phyloP scores from a whole-genome alignment of 2,888 invertebrate species.

The Drosophila phalerata region DNA sequence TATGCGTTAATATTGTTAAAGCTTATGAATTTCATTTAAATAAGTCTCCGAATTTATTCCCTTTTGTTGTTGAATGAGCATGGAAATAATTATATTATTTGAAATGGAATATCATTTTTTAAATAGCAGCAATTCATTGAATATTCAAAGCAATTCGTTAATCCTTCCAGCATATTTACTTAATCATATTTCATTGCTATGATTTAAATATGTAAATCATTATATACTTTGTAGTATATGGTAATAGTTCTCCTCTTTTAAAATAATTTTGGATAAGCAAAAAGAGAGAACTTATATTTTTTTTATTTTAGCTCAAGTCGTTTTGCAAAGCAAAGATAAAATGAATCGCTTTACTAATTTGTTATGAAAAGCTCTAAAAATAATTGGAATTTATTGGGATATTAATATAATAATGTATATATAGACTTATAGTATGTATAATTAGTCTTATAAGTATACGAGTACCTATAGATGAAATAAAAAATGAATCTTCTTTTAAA shows the following conservation, averaged over 20 bases:
- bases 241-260: not conserved
- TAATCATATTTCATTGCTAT: slow-evolving; percentile 7
- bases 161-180: slow-evolving; percentile 14
- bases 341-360: no score
- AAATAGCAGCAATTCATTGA: slow-evolving; percentile 19
- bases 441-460: no score
- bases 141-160: slow-evolving; percentile 21
- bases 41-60: slow-evolving; percentile 5
- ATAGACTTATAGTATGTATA: no score
- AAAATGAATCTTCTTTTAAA: no score
- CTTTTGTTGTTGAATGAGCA: slow-evolving; percentile 3
- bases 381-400: no score
- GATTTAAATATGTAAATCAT: slow-evolving; percentile 9
- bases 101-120: not conserved
- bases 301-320: no score
- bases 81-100: not conserved
- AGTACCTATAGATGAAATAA: no score
- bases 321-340: no score
- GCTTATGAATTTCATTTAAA: not conserved
- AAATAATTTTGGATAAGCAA: not conserved
- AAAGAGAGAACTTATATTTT: no score
- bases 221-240: not conserved
- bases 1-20: not conserved
- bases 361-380: no score
- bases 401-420: no score